Percentiles rank a stretch among this genome's conserved stretches.
Evolutionary conservation across 92 coral and sea anemone genomes (phyloP).

Genomic region (Isaurus tuberculatus): DNA sequence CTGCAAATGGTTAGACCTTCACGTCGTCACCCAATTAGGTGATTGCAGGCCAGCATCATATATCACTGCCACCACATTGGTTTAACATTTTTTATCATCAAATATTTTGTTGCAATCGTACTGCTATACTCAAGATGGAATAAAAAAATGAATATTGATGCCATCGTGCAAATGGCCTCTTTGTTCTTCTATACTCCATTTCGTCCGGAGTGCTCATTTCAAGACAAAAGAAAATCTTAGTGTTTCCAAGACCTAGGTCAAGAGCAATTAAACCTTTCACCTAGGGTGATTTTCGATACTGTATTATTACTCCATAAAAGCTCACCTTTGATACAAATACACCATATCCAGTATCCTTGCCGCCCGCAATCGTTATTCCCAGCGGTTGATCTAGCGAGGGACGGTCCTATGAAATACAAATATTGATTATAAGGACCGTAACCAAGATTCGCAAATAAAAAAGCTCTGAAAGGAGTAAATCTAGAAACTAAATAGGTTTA

Average conservation of each 20-base stretch:
- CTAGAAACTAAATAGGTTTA: too few relatives aligned
- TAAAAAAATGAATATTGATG: too few relatives aligned
- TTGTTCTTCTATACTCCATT: background rate
- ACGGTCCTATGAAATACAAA: slow-evolving; percentile 63
- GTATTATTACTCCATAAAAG: background rate
- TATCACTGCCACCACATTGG: too few relatives aligned
- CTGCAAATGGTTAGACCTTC: too few relatives aligned
- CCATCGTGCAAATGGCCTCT: background rate
- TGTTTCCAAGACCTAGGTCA: background rate
- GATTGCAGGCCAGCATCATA: too few relatives aligned
- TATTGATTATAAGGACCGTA: background rate
- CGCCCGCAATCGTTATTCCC: slow-evolving; percentile 90
- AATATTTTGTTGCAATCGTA: too few relatives aligned
- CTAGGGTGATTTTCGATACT: background rate
- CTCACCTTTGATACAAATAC: slow-evolving; percentile 92
- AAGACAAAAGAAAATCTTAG: background rate
- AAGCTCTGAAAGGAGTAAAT: too few relatives aligned
- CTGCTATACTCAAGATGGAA: too few relatives aligned
- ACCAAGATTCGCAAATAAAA: background rate
- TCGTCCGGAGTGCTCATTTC: background rate
- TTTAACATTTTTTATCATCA: too few relatives aligned
- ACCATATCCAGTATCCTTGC: slow-evolving; percentile 87
- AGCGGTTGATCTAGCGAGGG: slow-evolving; percentile 79
- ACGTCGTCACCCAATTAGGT: too few relatives aligned
- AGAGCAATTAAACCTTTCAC: background rate